Evolutionary conservation across 2,797 vertebrate species (phyloP), one percentile per base, ranked within the genome.

Genomic region (Hephaestus fuliginosus): DNA sequence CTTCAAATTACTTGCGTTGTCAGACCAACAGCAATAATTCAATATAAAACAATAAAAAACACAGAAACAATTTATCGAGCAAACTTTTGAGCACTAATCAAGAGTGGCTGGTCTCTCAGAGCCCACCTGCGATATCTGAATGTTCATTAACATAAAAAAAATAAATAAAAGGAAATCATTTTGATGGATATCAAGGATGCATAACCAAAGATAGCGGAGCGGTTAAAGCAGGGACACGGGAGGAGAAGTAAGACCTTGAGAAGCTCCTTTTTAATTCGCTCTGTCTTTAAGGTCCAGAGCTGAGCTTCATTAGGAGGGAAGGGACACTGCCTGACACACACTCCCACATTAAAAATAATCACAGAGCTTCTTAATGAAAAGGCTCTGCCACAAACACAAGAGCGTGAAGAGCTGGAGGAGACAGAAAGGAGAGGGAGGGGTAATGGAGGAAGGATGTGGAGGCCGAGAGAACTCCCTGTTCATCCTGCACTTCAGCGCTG

Each of bases 301-400:
- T 20, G 63, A 72, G 68, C 66, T 61, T 70, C 73, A 80, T 86
- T 72, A 81, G 55, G 43, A 52, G 55, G 1, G 61, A 83, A 13
- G 81, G 71, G 74, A 74, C 66, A 15, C 18, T 1, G 56, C 33
- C 53, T 65, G 74, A 76, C 25, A 9, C 68, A 36, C 33, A 68
- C 55, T 55, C 43, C 14, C 57, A 65, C 63, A 87, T 85, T 82
- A 81, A 85, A 89, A 71, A 91, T 81, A 79, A 83, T 83, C 80
- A 82, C 62, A 86, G 76, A 74, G 76, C 33, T 28, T 56, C 70
- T 76, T 75, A 71, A 88, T 85, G 70, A 86, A 80, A 86, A 78
- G 65, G 36, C 60, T 74, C 80, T 18, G 65, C 61, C 68, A 46
- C 20, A 48, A 72, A 76, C 49, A 82, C 2, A 43, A 60, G 74